Percentiles rank a stretch among this genome's conserved stretches.
phyloP scores from a whole-genome alignment of 2,113 vertebrate genomes.

The Xenopus laevis region DNA sequence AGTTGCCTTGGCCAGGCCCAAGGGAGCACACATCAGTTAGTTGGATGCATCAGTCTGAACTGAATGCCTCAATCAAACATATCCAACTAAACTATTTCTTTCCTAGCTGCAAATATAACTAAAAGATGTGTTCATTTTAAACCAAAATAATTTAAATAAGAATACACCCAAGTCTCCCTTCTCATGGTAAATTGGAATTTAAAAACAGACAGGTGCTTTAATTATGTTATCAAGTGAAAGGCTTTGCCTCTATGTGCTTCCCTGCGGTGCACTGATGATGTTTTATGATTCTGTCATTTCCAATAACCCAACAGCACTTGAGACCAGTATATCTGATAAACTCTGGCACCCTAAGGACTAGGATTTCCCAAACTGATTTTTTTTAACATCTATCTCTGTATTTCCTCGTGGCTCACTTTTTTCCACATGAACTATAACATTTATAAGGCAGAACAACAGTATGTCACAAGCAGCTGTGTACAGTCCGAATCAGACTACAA shows the following conservation, averaged over 20 bases:
- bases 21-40: no score
- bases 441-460: slow-evolving; percentile 62
- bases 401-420: slow-evolving; percentile 32
- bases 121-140: no score
- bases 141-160: no score
- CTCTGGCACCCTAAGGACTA: slow-evolving; percentile 61
- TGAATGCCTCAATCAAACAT: no score
- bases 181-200: slow-evolving; percentile 32
- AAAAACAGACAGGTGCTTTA: slow-evolving; percentile 54
- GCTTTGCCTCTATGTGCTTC: slow-evolving; percentile 54
- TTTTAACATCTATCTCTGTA: slow-evolving; percentile 31
- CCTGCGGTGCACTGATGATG: slow-evolving; percentile 11
- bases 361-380: slow-evolving; percentile 62
- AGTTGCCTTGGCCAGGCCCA: no score
- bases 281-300: slow-evolving; percentile 68
- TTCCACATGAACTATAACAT: slow-evolving; percentile 68
- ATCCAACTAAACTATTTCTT: no score
- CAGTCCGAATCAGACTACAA: slow-evolving; percentile 66
- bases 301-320: slow-evolving; percentile 59
- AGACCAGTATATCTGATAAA: slow-evolving; percentile 76
- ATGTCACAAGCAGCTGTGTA: slow-evolving; percentile 64
- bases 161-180: neutral
- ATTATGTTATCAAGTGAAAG: slow-evolving; percentile 50
- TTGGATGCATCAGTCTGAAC: no score
- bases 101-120: no score